These are phyloP conservation scores for Gadus chalcogrammus DNA, from an alignment of 2,113 vertebrate genomes.

Conservation along the genomic window DNA sequence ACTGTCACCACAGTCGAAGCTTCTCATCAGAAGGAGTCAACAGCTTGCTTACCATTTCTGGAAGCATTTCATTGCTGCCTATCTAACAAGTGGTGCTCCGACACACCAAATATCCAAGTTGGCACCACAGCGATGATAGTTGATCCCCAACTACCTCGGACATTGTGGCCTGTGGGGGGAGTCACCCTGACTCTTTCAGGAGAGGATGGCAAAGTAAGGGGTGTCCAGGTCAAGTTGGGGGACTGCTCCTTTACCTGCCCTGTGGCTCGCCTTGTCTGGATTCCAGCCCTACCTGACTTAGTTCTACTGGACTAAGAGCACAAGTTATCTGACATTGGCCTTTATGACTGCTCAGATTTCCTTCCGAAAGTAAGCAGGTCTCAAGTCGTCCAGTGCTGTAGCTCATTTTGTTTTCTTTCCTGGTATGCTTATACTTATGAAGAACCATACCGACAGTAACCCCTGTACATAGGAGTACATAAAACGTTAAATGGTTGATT, in stretches of 20 bases:
- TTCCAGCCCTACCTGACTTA: constrained; percentile 12
- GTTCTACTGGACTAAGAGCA: neutral
- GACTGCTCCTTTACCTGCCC: neutral
- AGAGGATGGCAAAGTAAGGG: neutral
- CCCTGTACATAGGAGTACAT: no score
- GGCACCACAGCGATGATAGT: neutral
- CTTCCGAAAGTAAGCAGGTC: neutral
- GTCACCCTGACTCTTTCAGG: neutral
- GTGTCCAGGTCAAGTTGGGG: neutral
- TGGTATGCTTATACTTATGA: no score
- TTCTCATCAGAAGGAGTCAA: neutral
- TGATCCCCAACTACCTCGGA: constrained; percentile 10
- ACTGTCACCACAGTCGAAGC: neutral
- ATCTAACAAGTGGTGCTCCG: constrained; percentile 1
- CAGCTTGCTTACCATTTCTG: constrained; percentile 14
- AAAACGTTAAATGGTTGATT: no score
- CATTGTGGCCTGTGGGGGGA: constrained; percentile 6
- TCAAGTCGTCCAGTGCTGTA: no score
- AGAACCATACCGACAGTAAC: no score
- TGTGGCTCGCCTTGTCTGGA: neutral
- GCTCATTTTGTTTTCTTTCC: no score
- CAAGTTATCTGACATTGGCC: neutral
- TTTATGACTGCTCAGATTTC: neutral
- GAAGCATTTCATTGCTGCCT: neutral
- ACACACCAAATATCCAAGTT: neutral